Percentiles rank a stretch among this genome's conserved stretches.
phyloP scores from a whole-genome alignment of 64 coral and sea anemone species.

The Actinia equina region DNA sequence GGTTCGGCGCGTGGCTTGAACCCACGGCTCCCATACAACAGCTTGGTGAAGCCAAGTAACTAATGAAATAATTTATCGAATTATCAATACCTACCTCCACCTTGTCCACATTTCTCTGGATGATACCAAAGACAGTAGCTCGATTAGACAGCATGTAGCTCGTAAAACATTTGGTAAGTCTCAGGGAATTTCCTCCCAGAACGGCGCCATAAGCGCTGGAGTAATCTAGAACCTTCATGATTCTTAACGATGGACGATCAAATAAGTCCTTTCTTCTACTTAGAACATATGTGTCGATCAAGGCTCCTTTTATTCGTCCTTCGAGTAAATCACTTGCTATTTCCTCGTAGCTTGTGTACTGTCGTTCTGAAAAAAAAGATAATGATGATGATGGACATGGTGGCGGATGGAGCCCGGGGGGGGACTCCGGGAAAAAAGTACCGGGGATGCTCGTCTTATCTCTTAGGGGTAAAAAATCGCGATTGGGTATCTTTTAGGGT shows the following conservation, averaged over 20 bases:
- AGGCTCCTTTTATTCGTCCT: conserved; percentile 16
- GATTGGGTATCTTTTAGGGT: no score
- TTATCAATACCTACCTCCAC: conserved; percentile 42
- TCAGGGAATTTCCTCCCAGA: neutral
- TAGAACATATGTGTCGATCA: conserved; percentile 39
- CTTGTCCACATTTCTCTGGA: conserved; percentile 28
- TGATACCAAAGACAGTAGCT: conserved; percentile 42
- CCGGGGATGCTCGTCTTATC: no score
- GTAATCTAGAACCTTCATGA: conserved; percentile 29
- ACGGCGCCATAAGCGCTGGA: conserved; percentile 35
- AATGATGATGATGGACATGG: neutral
- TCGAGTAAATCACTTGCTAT: conserved; percentile 7
- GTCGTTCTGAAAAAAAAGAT: conserved; percentile 21
- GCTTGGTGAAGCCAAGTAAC: no score
- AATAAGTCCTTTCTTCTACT: conserved; percentile 43
- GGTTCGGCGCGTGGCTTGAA: no score
- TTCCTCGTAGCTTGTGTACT: conserved; percentile 23
- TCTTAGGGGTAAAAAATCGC: no score
- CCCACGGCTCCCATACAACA: no score
- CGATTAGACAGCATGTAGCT: neutral
- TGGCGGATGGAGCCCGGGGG: neutral
- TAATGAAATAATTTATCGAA: no score
- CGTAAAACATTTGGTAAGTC: conserved; percentile 21
- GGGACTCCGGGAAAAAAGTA: no score
- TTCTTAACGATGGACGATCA: conserved; percentile 4